Evolutionary conservation across 1,140 invertebrate genomes (phyloP), one percentile per base, ranked within the genome.

Genomic region (Ctenoplectra terminalis): DNA sequence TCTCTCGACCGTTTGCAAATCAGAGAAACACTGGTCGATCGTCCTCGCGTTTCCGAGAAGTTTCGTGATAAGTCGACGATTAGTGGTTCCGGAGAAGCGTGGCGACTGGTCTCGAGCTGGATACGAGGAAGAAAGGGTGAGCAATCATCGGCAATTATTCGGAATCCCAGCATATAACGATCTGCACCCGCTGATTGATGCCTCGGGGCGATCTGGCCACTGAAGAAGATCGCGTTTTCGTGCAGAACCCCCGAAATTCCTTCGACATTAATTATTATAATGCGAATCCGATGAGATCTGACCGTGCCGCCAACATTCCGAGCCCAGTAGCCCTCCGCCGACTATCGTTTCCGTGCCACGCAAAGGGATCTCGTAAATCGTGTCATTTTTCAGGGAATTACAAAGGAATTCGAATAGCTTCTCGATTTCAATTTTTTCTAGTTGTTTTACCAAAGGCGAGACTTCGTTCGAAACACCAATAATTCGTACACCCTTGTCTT

Each of bases 121-220:
- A 29, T 34, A 60, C 66, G 54, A 40, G 23, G 43, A 37, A 26
- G 46, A 74, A 79, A 83, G 88, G 87, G 83, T 84, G 87, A 84
- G 87, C 85, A 88, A 91, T 91, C 90, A 90, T 90, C 88, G 82
- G 88, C 89, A 90, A 90, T 90, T 90, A 90, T 88, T 88, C 89
- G 90, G 87, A 86, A 90, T 91, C 82, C 81, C 78, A 81, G 83
- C 85, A 43, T 79, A 89, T 89, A 90, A 90, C 88, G 85, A 91
- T 77, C 84, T 90, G 85, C 82, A 84, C 84, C 83, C 88, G 86
- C 80, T 82, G 88, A 90, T 90, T 79, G 83, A 90, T 90, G 88
- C 88, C 90, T 84, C 67, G 56, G 46, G 63, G 78, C 80, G 73
- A 69, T 77, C 26, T 8, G 26, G 60, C 66, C 31, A 40, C 52